A percentile compares a stretch with the other conserved stretches of the same genome.
Evolutionary conservation across 2,797 vertebrate species (phyloP).

Genomic region (Syngnathus rostellatus): DNA sequence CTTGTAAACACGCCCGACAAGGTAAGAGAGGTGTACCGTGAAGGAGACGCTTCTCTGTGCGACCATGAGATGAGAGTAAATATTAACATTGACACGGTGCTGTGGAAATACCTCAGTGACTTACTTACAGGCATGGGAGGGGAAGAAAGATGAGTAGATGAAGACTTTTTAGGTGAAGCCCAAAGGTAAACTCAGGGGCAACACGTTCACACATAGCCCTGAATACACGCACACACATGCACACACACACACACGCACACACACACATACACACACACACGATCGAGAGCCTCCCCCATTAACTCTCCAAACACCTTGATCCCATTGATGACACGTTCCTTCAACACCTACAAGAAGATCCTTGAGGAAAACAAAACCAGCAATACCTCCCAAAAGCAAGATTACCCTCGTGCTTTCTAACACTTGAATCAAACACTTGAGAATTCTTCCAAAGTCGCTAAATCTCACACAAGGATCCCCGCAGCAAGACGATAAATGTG

Average conservation of each 20-base stretch:
- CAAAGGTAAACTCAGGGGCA: conserved; percentile 55
- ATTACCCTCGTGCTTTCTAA: neutral
- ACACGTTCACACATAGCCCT: conserved; percentile 11
- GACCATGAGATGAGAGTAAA: conserved; percentile 67
- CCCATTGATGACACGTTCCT: conserved; percentile 60
- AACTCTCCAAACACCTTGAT: conserved; percentile 38
- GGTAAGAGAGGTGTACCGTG: conserved; percentile 17
- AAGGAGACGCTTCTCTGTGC: conserved; percentile 16
- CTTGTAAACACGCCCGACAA: conserved; percentile 23
- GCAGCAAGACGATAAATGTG: too few species aligned
- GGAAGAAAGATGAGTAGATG: conserved; percentile 52
- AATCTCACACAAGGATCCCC: neutral
- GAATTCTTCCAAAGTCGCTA: neutral
- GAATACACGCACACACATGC: conserved; percentile 10
- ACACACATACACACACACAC: conserved; percentile 14
- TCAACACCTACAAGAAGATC: conserved; percentile 64
- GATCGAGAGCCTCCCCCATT: conserved; percentile 17
- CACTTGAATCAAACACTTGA: neutral
- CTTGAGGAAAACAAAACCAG: conserved; percentile 38
- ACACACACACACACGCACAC: conserved; percentile 11
- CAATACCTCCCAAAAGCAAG: conserved; percentile 5
- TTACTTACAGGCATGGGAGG: conserved; percentile 51
- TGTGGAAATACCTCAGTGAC: conserved; percentile 71
- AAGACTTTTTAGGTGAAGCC: conserved; percentile 50
- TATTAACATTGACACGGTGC: conserved; percentile 76